Evolutionary conservation across 1,140 invertebrate genomes (phyloP).

Genomic region (Triops cancriformis): DNA sequence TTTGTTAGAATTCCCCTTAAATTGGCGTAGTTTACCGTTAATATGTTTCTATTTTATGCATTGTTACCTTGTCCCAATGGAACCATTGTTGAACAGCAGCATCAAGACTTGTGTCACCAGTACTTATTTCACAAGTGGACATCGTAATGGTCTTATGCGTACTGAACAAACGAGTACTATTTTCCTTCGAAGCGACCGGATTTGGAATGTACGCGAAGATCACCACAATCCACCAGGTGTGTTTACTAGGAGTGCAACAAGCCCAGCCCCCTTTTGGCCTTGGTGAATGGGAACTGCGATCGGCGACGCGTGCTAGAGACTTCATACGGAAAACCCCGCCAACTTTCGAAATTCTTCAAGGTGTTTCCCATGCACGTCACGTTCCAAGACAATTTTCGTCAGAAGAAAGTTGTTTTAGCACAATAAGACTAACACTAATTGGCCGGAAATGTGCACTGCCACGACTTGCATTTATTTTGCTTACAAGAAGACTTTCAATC

Average conservation of each 20-base stretch:
- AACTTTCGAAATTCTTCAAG: too few species aligned
- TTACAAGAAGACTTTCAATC: too few species aligned
- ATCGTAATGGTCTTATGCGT: not conserved
- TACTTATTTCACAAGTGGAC: not conserved
- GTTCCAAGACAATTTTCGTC: too few species aligned
- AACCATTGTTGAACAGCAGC: constrained; percentile 53
- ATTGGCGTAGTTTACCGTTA: not conserved
- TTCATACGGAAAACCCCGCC: too few species aligned
- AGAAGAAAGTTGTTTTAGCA: too few species aligned
- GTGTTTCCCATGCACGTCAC: too few species aligned
- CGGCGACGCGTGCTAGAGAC: too few species aligned
- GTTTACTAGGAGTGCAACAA: not conserved
- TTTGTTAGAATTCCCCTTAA: constrained; percentile 14
- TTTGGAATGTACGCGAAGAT: constrained; percentile 1
- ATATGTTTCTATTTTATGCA: constrained; percentile 20
- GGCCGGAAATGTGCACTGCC: too few species aligned
- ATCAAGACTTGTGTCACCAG: constrained; percentile 39
- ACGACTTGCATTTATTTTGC: too few species aligned
- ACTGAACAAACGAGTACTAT: not conserved
- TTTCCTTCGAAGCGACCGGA: not conserved
- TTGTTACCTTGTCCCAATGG: constrained; percentile 51
- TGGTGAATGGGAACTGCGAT: too few species aligned
- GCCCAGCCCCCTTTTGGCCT: not conserved
- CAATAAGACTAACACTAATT: too few species aligned
- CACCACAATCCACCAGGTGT: not conserved